Base-by-base conservation (phyloP, 2,888 invertebrate genomes). In the Pseudococcus jackbeardsleyi region DNA sequence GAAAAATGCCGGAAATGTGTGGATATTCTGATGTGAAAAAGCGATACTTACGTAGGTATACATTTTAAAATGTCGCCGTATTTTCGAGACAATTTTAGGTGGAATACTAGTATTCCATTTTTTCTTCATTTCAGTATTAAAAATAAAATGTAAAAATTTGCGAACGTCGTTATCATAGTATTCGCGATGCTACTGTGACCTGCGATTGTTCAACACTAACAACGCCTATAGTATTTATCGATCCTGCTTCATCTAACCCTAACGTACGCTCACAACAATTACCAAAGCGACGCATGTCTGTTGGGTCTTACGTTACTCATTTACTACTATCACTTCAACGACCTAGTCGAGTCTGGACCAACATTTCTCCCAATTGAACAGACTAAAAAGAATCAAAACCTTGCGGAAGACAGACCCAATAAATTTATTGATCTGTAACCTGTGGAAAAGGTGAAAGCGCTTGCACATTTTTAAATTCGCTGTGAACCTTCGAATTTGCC, bases 211-310 rank as follows among this genome's bases (percentile, higher is more conserved):
- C 77, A 87, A 79, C 77, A 87, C 87, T 87, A 87, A 87, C 87
- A 87, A 87, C 87, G 87, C 87, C 87, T 87, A 50, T 87, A 87
- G 79, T 87, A 87, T 87, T 87, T 87, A 87, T 87, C 87, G 87
- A 87, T 87, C 79, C 54, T 54, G 77, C 87, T 50, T 77, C 87
- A 86, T 87, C 77, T 87, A 87, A 87, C 82, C 79, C 87, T 77
- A 79, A 86, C 86, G 77, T 87, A 77, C 86, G 86, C 48, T 86
- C 48, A 77, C 86, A 48, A 86, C 86, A 59, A 86, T 86, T 86
- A 86, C 86, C n/a, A 33, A 50, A 46, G 77, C 17, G 46, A 87
- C 87, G 87, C 87, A 87, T 87, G 87, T 19, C 79, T 79, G 86
- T 86, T 86, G 3, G 39, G 26, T 11, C 42, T 79, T 79, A 64